Base-by-base conservation (phyloP, 2,888 invertebrate genomes). In the Acrocera orbiculus region DNA sequence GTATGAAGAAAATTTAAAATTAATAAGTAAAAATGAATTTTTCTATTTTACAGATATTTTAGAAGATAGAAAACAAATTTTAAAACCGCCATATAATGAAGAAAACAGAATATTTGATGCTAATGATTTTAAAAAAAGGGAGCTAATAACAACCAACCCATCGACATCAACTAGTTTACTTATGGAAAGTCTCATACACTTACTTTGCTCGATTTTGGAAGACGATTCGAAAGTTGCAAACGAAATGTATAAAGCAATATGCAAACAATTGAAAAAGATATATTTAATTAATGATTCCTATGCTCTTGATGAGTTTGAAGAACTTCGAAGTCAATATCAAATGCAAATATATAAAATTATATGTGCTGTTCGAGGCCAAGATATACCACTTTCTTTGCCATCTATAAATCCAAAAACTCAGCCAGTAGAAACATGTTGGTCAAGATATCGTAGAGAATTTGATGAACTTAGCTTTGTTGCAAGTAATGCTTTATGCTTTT, bases 201-300 rank as follows among this genome's bases (percentile, higher is more conserved):
- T 75, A 48, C 58, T 78, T 10, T 77, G 78, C 48, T 57, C 64
- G 4, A 58, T 75, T 10, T 63, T 76, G 9, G 76, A 77, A 53
- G 63, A 66, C 39, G 73, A 79, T 48, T 52, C 56, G 11, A 47
- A 52, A 4, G 60, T 67, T 42, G 71, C 73, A 13, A 63, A 68
- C 39, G 64, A 66, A 42, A 60, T 76, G 2, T 79, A 76, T 54
- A 66, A 69, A 42, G 65, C 67, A 16, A 72, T 79, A 42, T 79
- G 78, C 46, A 67, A 71, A 43, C 72, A 70, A 53, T 55, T 79
- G 10, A 67, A 69, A 47, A 65, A 70, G 42, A 72, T 77, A 70
- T 68, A 73, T 35, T 55, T 79, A 10, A 73, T 80, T 34, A 77
- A 78, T 46, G 65, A 71, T 47, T 76, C 76, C 2, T 79, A 75